Base-by-base conservation (phyloP, 2,888 invertebrate species). In the Teleogryllus oceanicus region DNA sequence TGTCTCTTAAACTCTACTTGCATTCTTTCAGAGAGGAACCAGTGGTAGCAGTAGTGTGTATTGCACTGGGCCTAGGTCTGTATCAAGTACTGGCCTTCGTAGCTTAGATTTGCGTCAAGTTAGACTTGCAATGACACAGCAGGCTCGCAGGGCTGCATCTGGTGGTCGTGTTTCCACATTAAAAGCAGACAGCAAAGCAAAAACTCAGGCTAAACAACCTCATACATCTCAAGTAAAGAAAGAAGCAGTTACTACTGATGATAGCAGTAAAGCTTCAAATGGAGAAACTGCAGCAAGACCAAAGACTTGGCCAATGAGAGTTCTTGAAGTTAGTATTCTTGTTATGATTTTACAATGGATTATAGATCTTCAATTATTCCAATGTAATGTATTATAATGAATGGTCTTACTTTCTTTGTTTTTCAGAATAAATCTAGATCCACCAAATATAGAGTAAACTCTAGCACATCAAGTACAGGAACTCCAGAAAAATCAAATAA, bases 121-220 rank as follows among this genome's bases (percentile, higher is more conserved):
- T 2, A 88, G 87, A 83, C 85, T 87, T 85, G 87, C 85, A 1
- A 87, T 88, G 81, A 86, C 86, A 10, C 87, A 87, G 77, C 87
- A 87, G 79, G 82, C 81, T 20, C 80, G 81, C 8, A 78, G 81
- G 50, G 78, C 80, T 51, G 82, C 85, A 51, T 82, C 80, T 18
- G 81, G 81, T 74, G 80, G 80, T 10, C 78, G 79, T 11, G 79
- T 80, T 21, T 79, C 78, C 13, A 50, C 78, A 13, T 76, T 81
- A 24, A 76, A 24, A 50, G 80, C 81, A 24, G 81, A 81, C 76
- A 79, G 74, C 49, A 80, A 78, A 16, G n/a, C 62, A 13, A 62
- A 62, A 62, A 16, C n/a, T 13, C 62, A 62, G n/a, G n/a, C n/a
- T 62, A 62, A 62, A 62, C 62, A 78, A 20, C 74, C 77, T 16